Evolutionary conservation across 2,797 vertebrate species (phyloP).

Genomic region (Spheniscus humboldti): DNA sequence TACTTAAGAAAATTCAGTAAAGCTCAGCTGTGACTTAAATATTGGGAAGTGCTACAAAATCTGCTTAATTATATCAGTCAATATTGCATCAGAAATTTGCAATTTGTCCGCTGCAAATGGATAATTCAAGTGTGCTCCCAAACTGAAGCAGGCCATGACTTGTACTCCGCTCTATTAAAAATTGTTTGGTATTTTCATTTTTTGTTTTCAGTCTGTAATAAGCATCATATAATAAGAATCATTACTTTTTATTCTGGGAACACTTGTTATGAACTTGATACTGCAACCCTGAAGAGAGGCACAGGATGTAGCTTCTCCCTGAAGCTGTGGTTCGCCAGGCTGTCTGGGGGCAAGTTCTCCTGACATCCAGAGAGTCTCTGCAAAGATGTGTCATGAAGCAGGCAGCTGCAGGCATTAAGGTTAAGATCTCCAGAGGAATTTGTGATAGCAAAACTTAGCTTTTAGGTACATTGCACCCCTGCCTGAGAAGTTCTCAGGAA

Average conservation of each 20-base stretch:
- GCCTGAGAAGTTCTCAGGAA: neutral
- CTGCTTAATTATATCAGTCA: constrained; percentile 9
- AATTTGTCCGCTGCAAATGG: constrained; percentile 8
- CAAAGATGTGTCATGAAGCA: accelerated
- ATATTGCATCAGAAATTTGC: neutral
- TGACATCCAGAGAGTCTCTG: neutral
- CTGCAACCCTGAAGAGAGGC: neutral
- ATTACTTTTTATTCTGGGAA: neutral
- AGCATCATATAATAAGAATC: neutral
- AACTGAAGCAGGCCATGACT: constrained; percentile 6
- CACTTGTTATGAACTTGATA: neutral
- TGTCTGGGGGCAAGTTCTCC: neutral
- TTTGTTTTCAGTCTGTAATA: neutral
- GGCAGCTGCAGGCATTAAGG: neutral
- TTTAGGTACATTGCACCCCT: neutral
- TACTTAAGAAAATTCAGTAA: neutral
- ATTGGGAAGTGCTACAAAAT: neutral
- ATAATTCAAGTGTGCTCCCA: neutral
- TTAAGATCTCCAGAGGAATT: neutral
- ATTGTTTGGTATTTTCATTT: neutral
- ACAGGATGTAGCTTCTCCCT: neutral
- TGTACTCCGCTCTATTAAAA: neutral
- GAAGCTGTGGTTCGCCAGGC: neutral
- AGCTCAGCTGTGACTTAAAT: neutral
- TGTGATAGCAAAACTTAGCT: neutral